phyloP scores from a whole-genome alignment of 2,797 vertebrate genomes.

The Melanotaenia nigrans region DNA sequence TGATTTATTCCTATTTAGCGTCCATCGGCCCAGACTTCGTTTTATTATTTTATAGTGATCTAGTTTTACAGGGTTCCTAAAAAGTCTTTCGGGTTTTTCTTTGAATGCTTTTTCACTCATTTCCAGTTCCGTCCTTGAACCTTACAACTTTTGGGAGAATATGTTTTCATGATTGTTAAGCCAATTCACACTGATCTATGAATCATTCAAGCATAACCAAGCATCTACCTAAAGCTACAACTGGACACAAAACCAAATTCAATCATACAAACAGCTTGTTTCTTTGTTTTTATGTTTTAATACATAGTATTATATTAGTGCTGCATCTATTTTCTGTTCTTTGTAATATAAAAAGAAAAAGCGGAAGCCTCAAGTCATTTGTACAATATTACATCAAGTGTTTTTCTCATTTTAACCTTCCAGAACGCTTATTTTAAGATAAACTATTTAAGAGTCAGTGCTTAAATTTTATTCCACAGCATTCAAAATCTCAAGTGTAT shows the following conservation, averaged over 20 bases:
- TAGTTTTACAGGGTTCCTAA: background rate
- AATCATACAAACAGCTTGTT: background rate
- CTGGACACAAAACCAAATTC: background rate
- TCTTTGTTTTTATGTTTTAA: background rate
- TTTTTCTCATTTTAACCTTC: constrained; percentile 1
- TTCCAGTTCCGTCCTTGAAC: background rate
- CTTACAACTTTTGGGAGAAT: background rate
- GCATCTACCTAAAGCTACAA: too few relatives aligned
- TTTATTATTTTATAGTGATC: background rate
- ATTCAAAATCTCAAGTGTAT: background rate
- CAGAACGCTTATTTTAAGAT: constrained; percentile 7
- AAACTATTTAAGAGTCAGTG: background rate
- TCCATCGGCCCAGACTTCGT: background rate
- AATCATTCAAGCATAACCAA: too few relatives aligned
- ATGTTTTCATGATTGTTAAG: too few relatives aligned
- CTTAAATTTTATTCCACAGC: background rate
- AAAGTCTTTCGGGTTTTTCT: background rate
- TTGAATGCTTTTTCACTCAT: background rate
- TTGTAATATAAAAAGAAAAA: background rate
- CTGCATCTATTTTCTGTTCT: background rate
- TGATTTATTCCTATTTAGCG: background rate
- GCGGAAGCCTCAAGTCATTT: background rate
- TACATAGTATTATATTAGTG: background rate
- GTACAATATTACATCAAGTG: background rate
- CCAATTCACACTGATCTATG: too few relatives aligned